Evolutionary conservation across 2,888 invertebrate species (phyloP), one percentile per base, ranked within the genome.

Genomic region (Tholera decimalis): DNA sequence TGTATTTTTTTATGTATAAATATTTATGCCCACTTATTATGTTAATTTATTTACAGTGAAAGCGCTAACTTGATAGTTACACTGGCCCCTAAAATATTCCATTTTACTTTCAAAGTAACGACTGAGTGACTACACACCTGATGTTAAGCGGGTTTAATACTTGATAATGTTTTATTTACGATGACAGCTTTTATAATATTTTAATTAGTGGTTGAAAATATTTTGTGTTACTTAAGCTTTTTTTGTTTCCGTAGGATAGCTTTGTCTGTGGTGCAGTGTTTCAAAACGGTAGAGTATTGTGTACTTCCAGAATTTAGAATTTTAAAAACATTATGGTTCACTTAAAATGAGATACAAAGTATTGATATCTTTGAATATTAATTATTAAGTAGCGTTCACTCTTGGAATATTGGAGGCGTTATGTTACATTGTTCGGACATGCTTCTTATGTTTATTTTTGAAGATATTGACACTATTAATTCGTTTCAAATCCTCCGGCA

Each of bases 31-130:
- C 57, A 77, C 67, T 86, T 82, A 85, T 80, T 88, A 92, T 91
- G 89, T 68, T 89, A 93, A 93, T 91, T 68, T 87, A 94, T 94
- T 84, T 89, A 85, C 86, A 92, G 94, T 91, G 91, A 93, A 93
- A 89, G 91, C 92, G 93, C 88, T 92, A 92, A 93, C 90, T 83
- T 68, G 68, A 68, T 80, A 84, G 59, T 61, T 62, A 70, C 74
- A 65, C 73, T 50, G 73, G 60, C 33, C 72, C 73, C 66, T 69
- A 73, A 61, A 72, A 77, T 67, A 75, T 71, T 71, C 73, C 77
- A 61, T 56, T 66, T 15, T 28, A 50, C 20, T 20, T 50, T 49
- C 18, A 47, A n/a, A 49, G 50, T 80, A 66, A 75, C 53, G 51
- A 77, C 46, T n/a, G 35, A 47, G 20, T 58, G 54, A 28, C 47